Evolutionary conservation across 2,888 invertebrate genomes (phyloP).

Genomic region (Penaeus monodon): DNA sequence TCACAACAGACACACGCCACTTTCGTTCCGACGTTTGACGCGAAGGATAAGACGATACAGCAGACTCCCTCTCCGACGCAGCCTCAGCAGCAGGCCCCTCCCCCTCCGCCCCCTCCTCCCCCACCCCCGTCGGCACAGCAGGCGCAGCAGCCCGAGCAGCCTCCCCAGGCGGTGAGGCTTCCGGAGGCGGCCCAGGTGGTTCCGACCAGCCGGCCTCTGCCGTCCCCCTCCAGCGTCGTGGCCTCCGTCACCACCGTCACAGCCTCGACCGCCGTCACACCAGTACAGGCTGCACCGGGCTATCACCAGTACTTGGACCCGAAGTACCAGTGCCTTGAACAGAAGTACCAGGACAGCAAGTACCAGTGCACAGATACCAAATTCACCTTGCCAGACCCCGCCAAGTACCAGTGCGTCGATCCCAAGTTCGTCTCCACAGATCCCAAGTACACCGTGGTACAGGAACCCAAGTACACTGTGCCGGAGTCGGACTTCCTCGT

Average conservation of each 20-base stretch:
- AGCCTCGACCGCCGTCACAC: constrained; percentile 7
- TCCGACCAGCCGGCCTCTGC: constrained; percentile 25
- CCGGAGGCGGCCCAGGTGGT: constrained; percentile 27
- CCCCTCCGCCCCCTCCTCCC: constrained; percentile 18
- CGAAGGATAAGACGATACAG: constrained; percentile 26
- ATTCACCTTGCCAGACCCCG: constrained; percentile 12
- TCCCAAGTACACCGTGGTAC: constrained; percentile 19
- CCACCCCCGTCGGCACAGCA: background rate
- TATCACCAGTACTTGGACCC: constrained; percentile 25
- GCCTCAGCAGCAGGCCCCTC: constrained; percentile 11
- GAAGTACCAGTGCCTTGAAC: constrained; percentile 21
- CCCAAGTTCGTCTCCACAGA: constrained; percentile 31
- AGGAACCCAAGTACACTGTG: background rate
- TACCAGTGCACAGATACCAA: constrained; percentile 29
- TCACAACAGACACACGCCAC: constrained; percentile 17
- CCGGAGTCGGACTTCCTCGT: constrained; percentile 34
- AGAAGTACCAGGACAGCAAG: constrained; percentile 33
- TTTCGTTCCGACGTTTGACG: constrained; percentile 19
- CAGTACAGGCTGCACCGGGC: background rate
- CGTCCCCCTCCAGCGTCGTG: constrained; percentile 24
- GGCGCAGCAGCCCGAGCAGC: constrained; percentile 21
- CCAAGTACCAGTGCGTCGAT: constrained; percentile 35
- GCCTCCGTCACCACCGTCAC: constrained; percentile 14
- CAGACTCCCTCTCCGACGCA: constrained; percentile 10
- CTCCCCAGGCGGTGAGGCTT: background rate